phyloP scores from a whole-genome alignment of 2,797 vertebrate genomes.

The Parauchenoglanis ngamensis region DNA sequence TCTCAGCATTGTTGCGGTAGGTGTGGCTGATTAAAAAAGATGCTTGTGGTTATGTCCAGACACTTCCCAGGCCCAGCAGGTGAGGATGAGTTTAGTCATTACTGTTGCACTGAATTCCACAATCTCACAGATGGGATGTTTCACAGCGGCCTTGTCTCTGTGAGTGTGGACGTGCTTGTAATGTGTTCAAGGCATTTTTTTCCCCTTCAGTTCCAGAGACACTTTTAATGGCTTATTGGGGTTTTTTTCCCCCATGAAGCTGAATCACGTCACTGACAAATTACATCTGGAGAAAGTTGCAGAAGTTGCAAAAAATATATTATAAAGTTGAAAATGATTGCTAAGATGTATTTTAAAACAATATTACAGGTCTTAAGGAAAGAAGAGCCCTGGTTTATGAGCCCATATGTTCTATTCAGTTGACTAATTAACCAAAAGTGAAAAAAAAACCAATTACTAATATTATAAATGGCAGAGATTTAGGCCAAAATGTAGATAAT shows the following conservation, averaged over 20 bases:
- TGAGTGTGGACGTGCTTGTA: neutral
- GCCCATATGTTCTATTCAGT: no score
- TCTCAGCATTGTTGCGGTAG: neutral
- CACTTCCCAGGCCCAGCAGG: constrained; percentile 12
- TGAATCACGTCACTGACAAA: constrained; percentile 13
- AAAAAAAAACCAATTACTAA: neutral
- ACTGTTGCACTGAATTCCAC: neutral
- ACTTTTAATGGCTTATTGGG: neutral
- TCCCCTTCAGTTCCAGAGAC: neutral
- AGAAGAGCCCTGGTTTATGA: neutral
- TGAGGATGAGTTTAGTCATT: constrained; percentile 2
- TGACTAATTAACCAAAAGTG: neutral
- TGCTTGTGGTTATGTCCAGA: constrained; percentile 36
- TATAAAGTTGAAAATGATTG: neutral
- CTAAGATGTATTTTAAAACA: neutral
- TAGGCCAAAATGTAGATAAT: neutral
- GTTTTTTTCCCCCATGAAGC: constrained; percentile 6
- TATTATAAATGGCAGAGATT: neutral
- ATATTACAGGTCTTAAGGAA: neutral
- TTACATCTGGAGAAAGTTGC: neutral
- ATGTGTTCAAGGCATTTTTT: neutral
- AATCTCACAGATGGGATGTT: constrained; percentile 15
- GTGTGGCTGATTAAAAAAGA: neutral
- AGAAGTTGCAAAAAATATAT: neutral
- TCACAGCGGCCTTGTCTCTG: neutral